Percentiles rank a stretch among this genome's conserved stretches.
phyloP scores from a whole-genome alignment of 2,888 invertebrate genomes.

The Alloplasta piceator region DNA sequence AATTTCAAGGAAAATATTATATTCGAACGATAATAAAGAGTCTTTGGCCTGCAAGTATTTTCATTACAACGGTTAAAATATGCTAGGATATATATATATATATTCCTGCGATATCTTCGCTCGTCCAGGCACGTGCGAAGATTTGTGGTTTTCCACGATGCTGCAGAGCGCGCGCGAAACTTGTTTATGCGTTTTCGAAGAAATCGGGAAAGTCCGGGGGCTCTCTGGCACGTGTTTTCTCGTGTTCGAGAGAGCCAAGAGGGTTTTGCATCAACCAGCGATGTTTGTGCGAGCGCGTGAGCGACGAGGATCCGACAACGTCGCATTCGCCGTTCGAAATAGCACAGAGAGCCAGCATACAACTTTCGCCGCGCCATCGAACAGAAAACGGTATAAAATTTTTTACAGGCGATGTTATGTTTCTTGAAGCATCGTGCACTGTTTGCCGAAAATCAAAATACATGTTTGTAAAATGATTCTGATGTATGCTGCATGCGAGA shows the following conservation, averaged over 20 bases:
- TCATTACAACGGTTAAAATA: too few relatives aligned
- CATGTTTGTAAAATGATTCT: background rate
- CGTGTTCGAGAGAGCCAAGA: background rate
- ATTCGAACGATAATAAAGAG: too few relatives aligned
- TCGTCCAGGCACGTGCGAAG: too few relatives aligned
- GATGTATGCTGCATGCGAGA: background rate
- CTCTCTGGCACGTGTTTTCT: slow-evolving; percentile 20
- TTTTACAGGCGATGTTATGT: background rate
- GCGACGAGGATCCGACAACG: slow-evolving; percentile 71
- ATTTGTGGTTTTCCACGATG: too few relatives aligned
- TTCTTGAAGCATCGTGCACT: background rate
- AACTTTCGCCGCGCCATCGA: slow-evolving; percentile 73
- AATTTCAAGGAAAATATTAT: too few relatives aligned
- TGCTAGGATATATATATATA: too few relatives aligned
- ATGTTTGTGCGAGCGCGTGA: background rate
- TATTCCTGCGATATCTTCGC: too few relatives aligned
- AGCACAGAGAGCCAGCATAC: slow-evolving; percentile 73
- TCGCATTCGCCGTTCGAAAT: slow-evolving; percentile 76
- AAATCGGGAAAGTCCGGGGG: too few relatives aligned
- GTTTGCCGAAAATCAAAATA: slow-evolving; percentile 17
- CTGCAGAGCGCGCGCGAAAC: too few relatives aligned
- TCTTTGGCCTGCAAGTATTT: too few relatives aligned
- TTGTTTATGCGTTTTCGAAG: too few relatives aligned
- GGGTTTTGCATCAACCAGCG: slow-evolving; percentile 5
- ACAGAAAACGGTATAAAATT: slow-evolving; percentile 62